These are phyloP conservation scores for Strix uralensis DNA, from an alignment of 2,113 vertebrate species.

Conservation along the genomic window DNA sequence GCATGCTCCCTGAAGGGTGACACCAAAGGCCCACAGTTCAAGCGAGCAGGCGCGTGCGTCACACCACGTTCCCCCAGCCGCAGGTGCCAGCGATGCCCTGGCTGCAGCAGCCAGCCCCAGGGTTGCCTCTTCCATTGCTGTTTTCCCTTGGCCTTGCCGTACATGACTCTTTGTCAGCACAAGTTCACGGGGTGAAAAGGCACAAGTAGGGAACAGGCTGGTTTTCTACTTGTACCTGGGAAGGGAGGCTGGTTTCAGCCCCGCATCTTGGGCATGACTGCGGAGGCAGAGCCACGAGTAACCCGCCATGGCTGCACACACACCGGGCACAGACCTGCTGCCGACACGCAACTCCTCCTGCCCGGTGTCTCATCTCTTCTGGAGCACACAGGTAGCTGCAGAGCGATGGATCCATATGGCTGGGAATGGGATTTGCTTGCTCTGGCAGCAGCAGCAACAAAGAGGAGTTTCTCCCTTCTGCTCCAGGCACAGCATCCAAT, in stretches of 20 bases:
- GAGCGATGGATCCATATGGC: not conserved
- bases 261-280: not conserved
- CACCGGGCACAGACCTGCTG: not conserved
- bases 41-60: not conserved
- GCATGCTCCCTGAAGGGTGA: not conserved
- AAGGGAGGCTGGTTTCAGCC: not conserved
- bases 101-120: not conserved
- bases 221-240: not conserved
- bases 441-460: not conserved
- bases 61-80: accelerated
- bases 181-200: accelerated
- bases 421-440: not conserved
- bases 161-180: not conserved
- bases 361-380: not conserved
- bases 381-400: not conserved
- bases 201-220: not conserved
- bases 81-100: accelerated
- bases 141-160: not conserved
- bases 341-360: not conserved
- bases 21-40: not conserved
- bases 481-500: not conserved
- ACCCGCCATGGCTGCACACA: not conserved
- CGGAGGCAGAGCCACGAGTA: accelerated
- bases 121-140: not conserved
- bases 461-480: accelerated